Evolutionary conservation across 2,888 invertebrate genomes (phyloP), one percentile per base, ranked within the genome.

Genomic region (Drosophila diplacantha): DNA sequence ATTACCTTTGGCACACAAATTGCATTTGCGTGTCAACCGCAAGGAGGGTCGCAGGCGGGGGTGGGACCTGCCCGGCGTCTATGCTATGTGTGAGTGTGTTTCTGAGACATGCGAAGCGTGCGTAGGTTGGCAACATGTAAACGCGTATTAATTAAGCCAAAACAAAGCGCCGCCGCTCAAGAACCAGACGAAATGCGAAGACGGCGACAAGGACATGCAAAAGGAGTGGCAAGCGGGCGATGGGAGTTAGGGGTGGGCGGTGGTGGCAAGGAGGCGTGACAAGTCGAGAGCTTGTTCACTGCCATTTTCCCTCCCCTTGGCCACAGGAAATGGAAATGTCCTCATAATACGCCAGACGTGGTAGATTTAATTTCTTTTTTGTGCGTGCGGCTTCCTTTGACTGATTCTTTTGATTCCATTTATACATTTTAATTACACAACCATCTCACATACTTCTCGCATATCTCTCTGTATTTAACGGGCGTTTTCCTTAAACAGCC

Each of bases 121-220:
- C 64, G 64, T 71, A 68, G 69, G 66, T 64, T 68, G 71, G 66
- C 60, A 69, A 62, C 76, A 79, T 67, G 72, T 72, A 76, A 76
- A 73, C 63, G 81, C 68, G 74, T 78, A 83, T 80, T 80, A 80
- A 80, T 80, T 81, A 83, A 72, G 69, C 62, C 65, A 71, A 81
- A 70, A 69, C 65, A 71, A 69, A 69, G 55, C 64, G 71, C 14
- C 65, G 55, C 47, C 50, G 52, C 44, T 59, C 37, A 62, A 58
- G 64, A 49, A 44, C 24, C 43, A 32, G 37, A 55, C 56, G 56
- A 34, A 47, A 24, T 37, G 64, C 63, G 54, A 39, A 44, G 29
- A 49, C 38, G 46, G 7, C 56, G 56, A 43, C 58, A 53, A 52
- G 52, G 44, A 69, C 47, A 65, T 38, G 55, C 32, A 58, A 54